Evolutionary conservation across 37 sponge, comb jelly and placozoan species (phyloP).

Genomic region (Spongilla lacustris): DNA sequence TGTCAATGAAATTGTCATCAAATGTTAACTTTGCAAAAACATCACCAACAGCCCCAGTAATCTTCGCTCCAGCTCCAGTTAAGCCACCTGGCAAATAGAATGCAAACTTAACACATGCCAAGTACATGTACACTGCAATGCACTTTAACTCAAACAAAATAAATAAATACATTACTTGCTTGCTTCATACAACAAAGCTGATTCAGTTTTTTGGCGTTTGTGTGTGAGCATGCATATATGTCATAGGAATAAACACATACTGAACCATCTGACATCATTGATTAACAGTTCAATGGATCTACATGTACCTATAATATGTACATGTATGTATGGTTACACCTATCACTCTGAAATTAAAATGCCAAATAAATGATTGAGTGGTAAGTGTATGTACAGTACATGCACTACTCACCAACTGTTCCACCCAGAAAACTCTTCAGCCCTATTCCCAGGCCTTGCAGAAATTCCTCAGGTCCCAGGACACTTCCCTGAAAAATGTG

Average conservation of each 20-base stretch:
- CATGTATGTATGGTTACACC: too few relatives aligned
- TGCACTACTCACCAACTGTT: slow-evolving; percentile 73
- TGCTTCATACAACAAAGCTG: too few relatives aligned
- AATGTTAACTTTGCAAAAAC: slow-evolving; percentile 82
- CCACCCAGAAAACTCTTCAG: slow-evolving; percentile 76
- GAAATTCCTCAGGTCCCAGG: slow-evolving; percentile 88
- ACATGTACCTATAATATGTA: too few relatives aligned
- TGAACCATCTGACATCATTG: too few relatives aligned
- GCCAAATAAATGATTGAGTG: too few relatives aligned
- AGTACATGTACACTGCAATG: background rate
- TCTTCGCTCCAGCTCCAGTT: slow-evolving; percentile 85
- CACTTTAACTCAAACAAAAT: background rate
- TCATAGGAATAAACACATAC: too few relatives aligned
- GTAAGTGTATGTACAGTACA: background rate
- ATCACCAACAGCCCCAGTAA: slow-evolving; percentile 86
- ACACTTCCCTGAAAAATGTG: slow-evolving; percentile 65
- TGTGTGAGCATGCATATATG: too few relatives aligned
- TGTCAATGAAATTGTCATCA: slow-evolving; percentile 78
- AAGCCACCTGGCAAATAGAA: slow-evolving; percentile 67
- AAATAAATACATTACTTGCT: too few relatives aligned
- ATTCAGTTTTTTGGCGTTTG: too few relatives aligned
- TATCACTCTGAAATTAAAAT: too few relatives aligned
- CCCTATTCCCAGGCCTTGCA: slow-evolving; percentile 79
- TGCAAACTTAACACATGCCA: too few relatives aligned
- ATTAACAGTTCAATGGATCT: too few relatives aligned